Evolutionary conservation across 2,113 vertebrate species (phyloP), one percentile per base, ranked within the genome.

Genomic region (Scalopus aquaticus): DNA sequence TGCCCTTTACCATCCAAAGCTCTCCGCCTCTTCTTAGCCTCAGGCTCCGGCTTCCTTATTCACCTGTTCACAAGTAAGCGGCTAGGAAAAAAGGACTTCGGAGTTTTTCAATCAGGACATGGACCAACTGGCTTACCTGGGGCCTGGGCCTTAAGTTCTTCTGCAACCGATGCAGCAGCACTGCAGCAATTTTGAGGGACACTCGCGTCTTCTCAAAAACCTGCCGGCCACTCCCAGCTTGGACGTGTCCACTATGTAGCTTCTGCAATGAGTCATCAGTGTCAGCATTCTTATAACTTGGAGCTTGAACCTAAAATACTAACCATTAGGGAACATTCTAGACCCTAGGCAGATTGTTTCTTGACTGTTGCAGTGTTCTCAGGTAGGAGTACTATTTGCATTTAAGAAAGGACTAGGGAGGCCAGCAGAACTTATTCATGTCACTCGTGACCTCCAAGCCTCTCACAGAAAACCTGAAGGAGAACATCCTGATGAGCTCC

Each of bases 91-190:
- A 69, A 20, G 44, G 65, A 69, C 22, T 70, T n/a, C 32, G 46
- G 24, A 67, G 37, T 17, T 8, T 4, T 15, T 56, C 28, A 9
- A 6, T 4, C 12, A 35, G n/a, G 17, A 16, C 3, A 9, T 19
- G 9, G 64, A 58, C 49, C 15, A 26, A 8, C 15, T 22, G 51
- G 64, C 22, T 69, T 28, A 39, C 37, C 20, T 42, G 39, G 20
- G 26, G 32, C 15, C 8, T 37, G 26, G 9, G 37, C 39, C 13
- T 15, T 60, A 32, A 30, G 26, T 51, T 32, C 16, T 32, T 64
- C 39, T 49, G 5, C 28, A 8, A 8, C 0, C 5, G 30, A 28
- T 8, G 2, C 24, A 9, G 28, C 20, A 16, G 30, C 32, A 2
- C 22, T 17, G 15, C 28, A 26, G 30, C 37, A 62, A 9, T 65